Percentiles rank a stretch among this genome's conserved stretches.
Evolutionary conservation across 2,888 invertebrate genomes (phyloP).

Genomic region (Trichogramma dendrolimi): DNA sequence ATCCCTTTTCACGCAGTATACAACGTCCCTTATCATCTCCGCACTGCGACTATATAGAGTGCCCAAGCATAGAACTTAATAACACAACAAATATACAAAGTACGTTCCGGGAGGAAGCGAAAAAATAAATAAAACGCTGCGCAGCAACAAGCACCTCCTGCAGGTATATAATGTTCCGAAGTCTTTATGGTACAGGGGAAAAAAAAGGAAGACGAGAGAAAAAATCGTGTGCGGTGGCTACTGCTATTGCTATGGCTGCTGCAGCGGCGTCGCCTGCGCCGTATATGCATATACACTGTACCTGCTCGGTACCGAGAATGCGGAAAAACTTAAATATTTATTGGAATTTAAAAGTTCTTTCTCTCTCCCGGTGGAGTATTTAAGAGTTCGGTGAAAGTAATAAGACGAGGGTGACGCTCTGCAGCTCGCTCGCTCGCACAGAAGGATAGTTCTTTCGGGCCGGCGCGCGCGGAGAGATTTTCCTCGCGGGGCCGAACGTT

Average conservation of each 20-base stretch:
- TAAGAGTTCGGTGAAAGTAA: conserved; percentile 45
- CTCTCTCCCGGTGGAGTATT: conserved; percentile 41
- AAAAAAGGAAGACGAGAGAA: background rate
- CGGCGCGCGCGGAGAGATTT: conserved; percentile 9
- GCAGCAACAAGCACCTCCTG: conserved; percentile 4
- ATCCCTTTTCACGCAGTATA: background rate
- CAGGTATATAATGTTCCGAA: conserved; percentile 11
- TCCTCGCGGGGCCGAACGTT: conserved; percentile 2
- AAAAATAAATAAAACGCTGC: conserved; percentile 7
- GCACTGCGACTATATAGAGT: background rate
- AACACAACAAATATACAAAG: conserved; percentile 27
- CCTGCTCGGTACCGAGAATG: conserved; percentile 19
- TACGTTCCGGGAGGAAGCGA: background rate
- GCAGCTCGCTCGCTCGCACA: background rate
- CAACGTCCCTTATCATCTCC: conserved; percentile 19
- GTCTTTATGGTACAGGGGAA: background rate
- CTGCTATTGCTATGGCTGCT: too few relatives aligned
- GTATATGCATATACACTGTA: background rate
- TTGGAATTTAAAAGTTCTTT: conserved; percentile 47
- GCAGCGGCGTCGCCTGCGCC: too few relatives aligned
- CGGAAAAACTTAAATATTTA: conserved; percentile 46
- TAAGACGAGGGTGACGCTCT: conserved; percentile 34
- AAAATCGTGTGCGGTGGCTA: background rate
- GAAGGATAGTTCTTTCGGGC: conserved; percentile 11
- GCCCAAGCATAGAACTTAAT: conserved; percentile 20